Evolutionary conservation across 2,113 vertebrate genomes (phyloP).

Genomic region (Sphyrna mokarran): DNA sequence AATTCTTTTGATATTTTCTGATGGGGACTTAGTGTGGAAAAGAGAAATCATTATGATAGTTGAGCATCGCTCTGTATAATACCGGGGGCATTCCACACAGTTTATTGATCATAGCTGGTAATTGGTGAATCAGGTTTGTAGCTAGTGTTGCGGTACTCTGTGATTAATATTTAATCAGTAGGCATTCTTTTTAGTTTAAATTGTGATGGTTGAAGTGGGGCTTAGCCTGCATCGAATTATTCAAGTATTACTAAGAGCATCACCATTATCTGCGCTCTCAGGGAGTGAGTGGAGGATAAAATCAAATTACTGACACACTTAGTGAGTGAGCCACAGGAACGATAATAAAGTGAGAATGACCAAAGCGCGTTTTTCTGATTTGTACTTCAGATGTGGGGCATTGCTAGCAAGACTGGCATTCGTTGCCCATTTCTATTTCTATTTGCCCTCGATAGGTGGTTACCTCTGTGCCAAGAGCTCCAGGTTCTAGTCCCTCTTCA

Average conservation of each 20-base stretch:
- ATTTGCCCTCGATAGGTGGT: too few species aligned
- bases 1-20: background rate
- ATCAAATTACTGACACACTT: background rate
- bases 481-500: too few species aligned
- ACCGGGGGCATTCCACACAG: background rate
- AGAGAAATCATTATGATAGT: background rate
- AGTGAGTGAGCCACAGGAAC: too few species aligned
- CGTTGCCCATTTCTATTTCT: too few species aligned
- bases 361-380: background rate
- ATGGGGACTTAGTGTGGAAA: background rate
- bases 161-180: constrained; percentile 3
- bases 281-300: background rate
- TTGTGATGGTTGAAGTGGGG: background rate
- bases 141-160: background rate
- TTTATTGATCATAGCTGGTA: background rate
- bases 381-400: background rate
- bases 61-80: background rate
- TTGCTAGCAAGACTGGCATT: background rate
- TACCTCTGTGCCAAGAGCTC: too few species aligned
- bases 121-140: background rate
- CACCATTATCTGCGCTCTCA: background rate
- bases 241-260: background rate
- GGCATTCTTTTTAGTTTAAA: background rate
- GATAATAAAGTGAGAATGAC: background rate
- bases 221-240: background rate